Base-by-base conservation (phyloP, 2,888 invertebrate genomes). In the Philaethria dido region DNA sequence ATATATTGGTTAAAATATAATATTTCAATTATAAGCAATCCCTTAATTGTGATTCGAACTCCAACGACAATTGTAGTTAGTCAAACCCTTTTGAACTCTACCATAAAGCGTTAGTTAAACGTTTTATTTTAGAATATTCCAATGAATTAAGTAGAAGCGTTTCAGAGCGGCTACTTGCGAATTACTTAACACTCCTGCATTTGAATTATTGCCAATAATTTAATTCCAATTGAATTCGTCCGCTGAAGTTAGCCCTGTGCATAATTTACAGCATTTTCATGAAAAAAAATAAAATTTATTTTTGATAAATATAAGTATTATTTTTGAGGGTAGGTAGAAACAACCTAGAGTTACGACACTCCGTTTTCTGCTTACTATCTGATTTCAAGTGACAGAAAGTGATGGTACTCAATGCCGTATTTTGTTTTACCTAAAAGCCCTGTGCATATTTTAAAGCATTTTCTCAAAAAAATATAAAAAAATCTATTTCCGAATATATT, bases 201-300 rank as follows among this genome's bases (percentile, higher is more conserved):
- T 69, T 70, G 70, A 70, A 69, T 70, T 70, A 70, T 66, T 64
- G 70, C 68, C 70, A 70, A 70, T 70, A 70, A 70, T 68, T 70
- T 70, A 66, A 66, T 66, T 70, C 69, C 70, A 42, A 69, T 69
- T 66, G 57, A 69, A 69, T 70, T 64, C 68, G 57, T 57, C n/a
- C 57, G 57, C 62, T 59, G 47, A 66, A 55, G 59, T 52, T 20
- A 44, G 52, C 50, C 48, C 55, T 59, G 20, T 62, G 63, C 62
- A 57, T 68, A 60, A 70, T 61, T 68, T 61, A 61, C 45, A 25
- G 18, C 3, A 25, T 39, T 39, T 39, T 13, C 29, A 29, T n/a
- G n/a, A n/a, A n/a, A n/a, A n/a, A n/a, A n/a, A n/a, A n/a, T n/a
- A n/a, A n/a, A n/a, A n/a, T n/a, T n/a, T n/a, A n/a, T n/a, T n/a